phyloP scores from a whole-genome alignment of 2,797 vertebrate genomes.

The Menidia menidia region DNA sequence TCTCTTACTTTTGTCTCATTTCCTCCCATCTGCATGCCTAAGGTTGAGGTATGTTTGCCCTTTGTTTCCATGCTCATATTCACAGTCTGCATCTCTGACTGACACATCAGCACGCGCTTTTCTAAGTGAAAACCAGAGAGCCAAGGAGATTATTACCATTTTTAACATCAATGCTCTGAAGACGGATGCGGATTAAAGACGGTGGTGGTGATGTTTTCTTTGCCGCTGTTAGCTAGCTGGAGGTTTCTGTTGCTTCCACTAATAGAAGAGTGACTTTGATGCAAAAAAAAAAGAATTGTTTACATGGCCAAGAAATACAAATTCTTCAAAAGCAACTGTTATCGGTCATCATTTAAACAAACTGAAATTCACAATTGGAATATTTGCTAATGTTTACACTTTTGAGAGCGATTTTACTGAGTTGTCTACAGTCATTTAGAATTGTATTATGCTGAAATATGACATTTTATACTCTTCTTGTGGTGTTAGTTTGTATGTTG shows the following conservation, averaged over 20 bases:
- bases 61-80: constrained; percentile 52
- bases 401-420: no score
- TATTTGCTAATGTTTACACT: no score
- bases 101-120: background rate
- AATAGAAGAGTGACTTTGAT: no score
- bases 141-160: background rate
- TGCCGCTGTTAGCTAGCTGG: constrained; percentile 31
- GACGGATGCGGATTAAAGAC: background rate
- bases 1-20: constrained; percentile 68
- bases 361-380: no score
- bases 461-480: no score
- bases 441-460: no score
- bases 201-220: constrained; percentile 18
- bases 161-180: constrained; percentile 9
- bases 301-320: no score
- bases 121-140: constrained; percentile 2
- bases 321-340: no score
- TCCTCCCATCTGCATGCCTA: constrained; percentile 79
- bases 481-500: background rate
- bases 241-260: constrained; percentile 12
- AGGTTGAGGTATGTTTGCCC: constrained; percentile 84
- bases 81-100: constrained; percentile 11
- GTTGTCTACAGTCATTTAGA: no score
- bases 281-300: no score
- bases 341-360: no score